Evolutionary conservation across 2,888 invertebrate genomes (phyloP), one percentile per base, ranked within the genome.

Genomic region (Pycnomerus fuliginosus): DNA sequence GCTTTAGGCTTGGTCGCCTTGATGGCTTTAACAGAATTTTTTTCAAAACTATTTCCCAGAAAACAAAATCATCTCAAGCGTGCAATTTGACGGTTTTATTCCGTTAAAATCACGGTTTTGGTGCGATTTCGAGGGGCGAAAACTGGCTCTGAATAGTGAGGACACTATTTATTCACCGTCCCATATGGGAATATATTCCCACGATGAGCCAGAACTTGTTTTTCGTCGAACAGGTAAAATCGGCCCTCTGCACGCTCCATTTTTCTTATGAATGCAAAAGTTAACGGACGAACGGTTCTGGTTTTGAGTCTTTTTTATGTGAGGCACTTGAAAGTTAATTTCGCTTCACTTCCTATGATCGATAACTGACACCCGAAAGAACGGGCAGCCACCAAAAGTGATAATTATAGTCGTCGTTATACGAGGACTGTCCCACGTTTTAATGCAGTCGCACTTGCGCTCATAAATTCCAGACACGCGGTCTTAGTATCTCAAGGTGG

Each of bases 181-280:
- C 60, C 61, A 46, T 59, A 57, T 34, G 59, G 48, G 59, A 55
- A 60, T 60, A 41, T 45, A 53, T 60, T 60, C 63, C 62, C 62
- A 62, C 62, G n/a, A n/a, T n/a, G n/a, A n/a, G n/a, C n/a, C n/a
- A n/a, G n/a, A 63, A 63, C 63, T 63, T 58, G 63, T 63, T 63
- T 63, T 63, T 58, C 59, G 58, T 44, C 53, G 48, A 59, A 63
- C 63, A 63, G 63, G 63, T 63, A 63, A 63, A 63, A 53, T 44
- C 36, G 36, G 40, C 38, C 39, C 24, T 35, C 33, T 47, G 43
- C 25, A 41, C 31, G 52, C 50, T 54, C 52, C 41, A 57, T 55
- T 55, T 58, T 56, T 50, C 46, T 44, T 48, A 37, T 44, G 44
- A n/a, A n/a, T n/a, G n/a, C n/a, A n/a, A n/a, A n/a, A n/a, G n/a